Percentiles rank a stretch among this genome's conserved stretches.
phyloP scores from a whole-genome alignment of 1,140 invertebrate genomes.

The Drosophila athabasca region DNA sequence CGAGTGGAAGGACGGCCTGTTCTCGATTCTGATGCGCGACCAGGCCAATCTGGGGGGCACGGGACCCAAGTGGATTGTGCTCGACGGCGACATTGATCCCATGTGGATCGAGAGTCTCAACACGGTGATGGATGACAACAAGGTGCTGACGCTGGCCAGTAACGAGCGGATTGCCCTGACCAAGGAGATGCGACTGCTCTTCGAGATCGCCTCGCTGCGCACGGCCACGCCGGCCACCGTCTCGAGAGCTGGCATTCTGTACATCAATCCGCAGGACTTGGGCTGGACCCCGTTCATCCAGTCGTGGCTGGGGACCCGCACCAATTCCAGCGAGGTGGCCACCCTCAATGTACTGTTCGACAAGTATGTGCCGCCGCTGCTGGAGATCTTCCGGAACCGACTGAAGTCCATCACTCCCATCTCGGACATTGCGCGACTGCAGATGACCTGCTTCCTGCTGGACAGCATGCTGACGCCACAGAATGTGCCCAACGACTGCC shows the following conservation, averaged over 20 bases:
- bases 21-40: conserved; percentile 96
- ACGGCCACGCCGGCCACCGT: conserved; percentile 98
- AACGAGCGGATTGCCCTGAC: conserved; percentile 97
- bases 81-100: conserved; percentile 98
- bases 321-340: conserved; percentile 88
- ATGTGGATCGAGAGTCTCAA: conserved; percentile 99
- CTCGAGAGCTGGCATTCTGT: conserved; percentile 95
- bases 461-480: conserved; percentile 89
- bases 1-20: conserved; percentile 98
- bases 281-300: conserved; percentile 97
- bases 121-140: conserved; percentile 94
- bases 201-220: conserved; percentile 95
- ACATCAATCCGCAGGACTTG: conserved; percentile 96
- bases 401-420: conserved; percentile 96
- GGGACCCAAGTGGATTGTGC: conserved; percentile 97
- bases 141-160: conserved; percentile 95
- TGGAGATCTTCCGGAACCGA: conserved; percentile 94
- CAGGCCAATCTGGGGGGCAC: conserved; percentile 90
- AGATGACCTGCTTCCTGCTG: conserved; percentile 95
- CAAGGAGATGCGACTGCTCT: conserved; percentile 94
- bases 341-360: conserved; percentile 95
- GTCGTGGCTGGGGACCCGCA: conserved; percentile 95
- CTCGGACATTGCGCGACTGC: conserved; percentile 94
- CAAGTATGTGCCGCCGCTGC: conserved; percentile 94
- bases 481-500: conserved; percentile 27